phyloP scores from a whole-genome alignment of 64 coral and sea anemone genomes.

The Anthopleura sola region DNA sequence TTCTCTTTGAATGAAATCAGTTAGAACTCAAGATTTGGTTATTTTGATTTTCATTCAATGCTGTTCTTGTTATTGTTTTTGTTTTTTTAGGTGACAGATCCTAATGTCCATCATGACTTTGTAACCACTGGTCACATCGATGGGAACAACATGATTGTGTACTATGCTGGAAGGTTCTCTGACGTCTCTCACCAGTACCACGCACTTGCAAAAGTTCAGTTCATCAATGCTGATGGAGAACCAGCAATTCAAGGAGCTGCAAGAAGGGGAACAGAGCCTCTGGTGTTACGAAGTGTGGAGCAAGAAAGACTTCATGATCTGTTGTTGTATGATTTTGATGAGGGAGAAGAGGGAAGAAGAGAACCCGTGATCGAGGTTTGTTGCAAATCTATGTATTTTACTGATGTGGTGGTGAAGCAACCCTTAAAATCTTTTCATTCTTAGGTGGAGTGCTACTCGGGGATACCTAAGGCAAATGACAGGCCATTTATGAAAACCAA shows the following conservation, averaged over 20 bases:
- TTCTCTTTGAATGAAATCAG: background rate
- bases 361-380: slow-evolving; percentile 15
- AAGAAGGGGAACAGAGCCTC: background rate
- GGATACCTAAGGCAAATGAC: background rate
- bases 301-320: slow-evolving; percentile 28
- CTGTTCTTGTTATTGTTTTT: background rate
- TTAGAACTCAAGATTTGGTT: background rate
- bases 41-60: background rate
- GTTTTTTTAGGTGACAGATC: slow-evolving; percentile 24
- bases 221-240: slow-evolving; percentile 11
- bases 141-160: slow-evolving; percentile 16
- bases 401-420: no score
- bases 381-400: no score
- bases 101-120: slow-evolving; percentile 25
- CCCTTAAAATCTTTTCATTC: background rate
- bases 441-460: slow-evolving; percentile 23
- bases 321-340: slow-evolving; percentile 35
- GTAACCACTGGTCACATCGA: slow-evolving; percentile 20
- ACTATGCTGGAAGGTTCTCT: slow-evolving; percentile 32
- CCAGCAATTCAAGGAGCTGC: background rate
- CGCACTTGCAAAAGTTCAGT: slow-evolving; percentile 12
- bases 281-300: slow-evolving; percentile 13
- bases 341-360: slow-evolving; percentile 15
- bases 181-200: slow-evolving; percentile 24
- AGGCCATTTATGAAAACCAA: slow-evolving; percentile 26